These are phyloP conservation scores for Phyto melanocephala DNA, from an alignment of 2,888 invertebrate species.

Conservation along the genomic window DNA sequence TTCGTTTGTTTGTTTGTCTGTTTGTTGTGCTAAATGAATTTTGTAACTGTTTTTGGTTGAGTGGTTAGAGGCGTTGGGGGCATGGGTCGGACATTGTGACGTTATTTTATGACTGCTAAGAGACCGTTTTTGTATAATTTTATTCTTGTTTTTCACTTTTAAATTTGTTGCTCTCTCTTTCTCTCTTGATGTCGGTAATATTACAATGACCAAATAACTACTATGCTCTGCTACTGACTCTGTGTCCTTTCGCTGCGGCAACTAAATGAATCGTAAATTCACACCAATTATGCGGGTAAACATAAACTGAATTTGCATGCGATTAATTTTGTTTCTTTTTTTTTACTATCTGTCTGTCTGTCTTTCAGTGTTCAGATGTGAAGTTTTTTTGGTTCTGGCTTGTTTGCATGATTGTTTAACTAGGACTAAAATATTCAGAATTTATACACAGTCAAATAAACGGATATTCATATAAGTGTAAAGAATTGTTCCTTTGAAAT, in stretches of 20 bases:
- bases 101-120: conserved; percentile 52
- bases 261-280: conserved; percentile 78
- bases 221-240: conserved; percentile 4
- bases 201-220: conserved; percentile 32
- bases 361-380: not conserved
- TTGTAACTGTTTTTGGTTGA: conserved; percentile 19
- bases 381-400: not conserved
- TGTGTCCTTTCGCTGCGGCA: conserved; percentile 63
- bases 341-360: conserved; percentile 13
- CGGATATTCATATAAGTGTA: not conserved
- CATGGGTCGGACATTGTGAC: not conserved
- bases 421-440: conserved; percentile 44
- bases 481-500: too few species aligned
- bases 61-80: too few species aligned
- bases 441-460: conserved; percentile 5
- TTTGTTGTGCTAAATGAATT: conserved; percentile 43
- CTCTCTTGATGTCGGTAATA: not conserved
- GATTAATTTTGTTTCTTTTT: conserved; percentile 60
- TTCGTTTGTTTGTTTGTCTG: not conserved
- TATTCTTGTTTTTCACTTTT: conserved; percentile 16
- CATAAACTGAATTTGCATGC: conserved; percentile 74
- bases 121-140: conserved; percentile 27
- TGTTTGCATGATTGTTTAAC: not conserved
- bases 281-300: conserved; percentile 78
- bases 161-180: conserved; percentile 4